Conservation (phyloP, 2,113 vertebrate genomes). For the Catharus bicknelli region DNA sequence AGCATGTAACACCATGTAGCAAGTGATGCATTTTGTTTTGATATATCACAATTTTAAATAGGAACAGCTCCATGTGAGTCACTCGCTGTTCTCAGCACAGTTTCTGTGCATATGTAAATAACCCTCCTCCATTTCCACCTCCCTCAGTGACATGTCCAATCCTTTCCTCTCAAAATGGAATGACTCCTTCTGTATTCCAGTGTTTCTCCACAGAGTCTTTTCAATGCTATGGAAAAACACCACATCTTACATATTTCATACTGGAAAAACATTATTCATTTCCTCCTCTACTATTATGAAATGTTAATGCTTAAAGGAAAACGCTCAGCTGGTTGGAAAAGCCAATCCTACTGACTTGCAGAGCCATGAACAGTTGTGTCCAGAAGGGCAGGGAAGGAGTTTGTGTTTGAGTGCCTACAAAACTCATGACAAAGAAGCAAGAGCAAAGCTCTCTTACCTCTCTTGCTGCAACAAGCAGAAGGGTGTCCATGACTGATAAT, state of each 20-base stretch:
- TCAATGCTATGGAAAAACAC: neutral
- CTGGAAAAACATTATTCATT: neutral
- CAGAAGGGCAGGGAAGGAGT: neutral
- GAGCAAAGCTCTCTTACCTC: conserved; percentile 77
- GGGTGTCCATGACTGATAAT: conserved; percentile 87
- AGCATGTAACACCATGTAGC: neutral
- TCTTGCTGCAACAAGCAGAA: conserved; percentile 85
- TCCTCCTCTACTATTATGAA: neutral
- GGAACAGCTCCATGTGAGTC: neutral
- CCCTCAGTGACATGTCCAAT: neutral
- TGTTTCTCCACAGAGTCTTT: neutral
- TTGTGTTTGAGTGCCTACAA: neutral
- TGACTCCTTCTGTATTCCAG: neutral
- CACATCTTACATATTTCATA: neutral
- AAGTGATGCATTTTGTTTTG: neutral
- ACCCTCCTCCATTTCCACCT: neutral
- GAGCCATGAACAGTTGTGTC: neutral
- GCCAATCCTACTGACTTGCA: no score
- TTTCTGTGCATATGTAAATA: neutral
- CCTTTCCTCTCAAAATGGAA: neutral
- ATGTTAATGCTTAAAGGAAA: neutral
- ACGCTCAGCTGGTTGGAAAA: neutral
- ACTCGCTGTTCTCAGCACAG: neutral
- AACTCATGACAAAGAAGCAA: neutral
- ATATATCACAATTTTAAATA: neutral